Conservation (phyloP, 2,797 vertebrate species). For the Falco berigora region DNA sequence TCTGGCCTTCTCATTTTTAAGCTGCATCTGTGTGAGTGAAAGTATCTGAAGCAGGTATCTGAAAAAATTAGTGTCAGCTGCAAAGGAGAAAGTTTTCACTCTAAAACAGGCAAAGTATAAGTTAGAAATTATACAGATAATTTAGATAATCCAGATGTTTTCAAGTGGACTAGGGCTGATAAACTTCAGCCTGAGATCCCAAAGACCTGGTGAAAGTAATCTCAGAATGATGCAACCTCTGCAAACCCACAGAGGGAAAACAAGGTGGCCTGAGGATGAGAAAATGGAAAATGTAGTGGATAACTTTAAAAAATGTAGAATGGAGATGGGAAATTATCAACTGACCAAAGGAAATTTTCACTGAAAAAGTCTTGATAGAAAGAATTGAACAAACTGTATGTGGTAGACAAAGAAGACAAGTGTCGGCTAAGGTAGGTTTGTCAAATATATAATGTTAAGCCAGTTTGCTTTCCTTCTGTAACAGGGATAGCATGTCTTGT, state of each 20-base stretch:
- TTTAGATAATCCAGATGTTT: not conserved
- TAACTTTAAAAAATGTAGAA: not conserved
- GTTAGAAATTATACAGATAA: not conserved
- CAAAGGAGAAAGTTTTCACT: not conserved
- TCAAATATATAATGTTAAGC: not conserved
- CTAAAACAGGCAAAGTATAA: not conserved
- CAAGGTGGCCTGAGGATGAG: not conserved
- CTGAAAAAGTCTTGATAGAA: not conserved
- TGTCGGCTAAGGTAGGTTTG: not conserved
- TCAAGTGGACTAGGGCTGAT: not conserved
- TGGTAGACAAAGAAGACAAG: not conserved
- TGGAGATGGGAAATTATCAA: not conserved
- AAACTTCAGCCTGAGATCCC: not conserved
- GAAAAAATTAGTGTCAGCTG: not conserved
- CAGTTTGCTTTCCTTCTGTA: not conserved
- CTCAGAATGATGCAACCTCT: not conserved
- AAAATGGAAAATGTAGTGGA: not conserved
- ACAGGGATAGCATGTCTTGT: not conserved
- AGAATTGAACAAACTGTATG: not conserved
- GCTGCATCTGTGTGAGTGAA: not conserved
- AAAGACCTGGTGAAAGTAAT: not conserved
- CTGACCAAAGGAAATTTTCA: not conserved
- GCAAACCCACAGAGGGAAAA: not conserved
- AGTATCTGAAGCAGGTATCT: not conserved
- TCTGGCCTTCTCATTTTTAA: not conserved